Evolutionary conservation across 2,888 invertebrate species (phyloP), one percentile per base, ranked within the genome.

Genomic region (Polydrusus cervinus): DNA sequence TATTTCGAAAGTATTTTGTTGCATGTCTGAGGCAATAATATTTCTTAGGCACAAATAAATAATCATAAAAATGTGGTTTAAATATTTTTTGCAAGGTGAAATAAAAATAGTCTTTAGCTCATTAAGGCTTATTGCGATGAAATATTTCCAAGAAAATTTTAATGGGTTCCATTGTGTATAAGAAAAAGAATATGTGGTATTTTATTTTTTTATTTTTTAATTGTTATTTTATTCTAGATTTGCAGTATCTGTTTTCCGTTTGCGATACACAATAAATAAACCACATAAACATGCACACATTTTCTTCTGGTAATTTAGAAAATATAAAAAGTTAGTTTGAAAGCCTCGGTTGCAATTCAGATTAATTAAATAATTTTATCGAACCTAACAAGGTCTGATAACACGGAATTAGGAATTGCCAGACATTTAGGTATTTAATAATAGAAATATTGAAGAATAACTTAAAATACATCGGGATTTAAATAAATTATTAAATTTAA

Each of bases 131-230:
- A 83, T 82, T 82, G 79, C 79, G 78, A 76, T 79, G 79, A 78
- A 80, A 79, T 79, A 80, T 80, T 82, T 81, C 82, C 80, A 80
- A 81, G 83, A 83, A 83, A 81, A 82, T 82, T 83, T 83, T 83
- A 80, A 81, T 82, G 81, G 76, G 77, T 79, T 81, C 80, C 82
- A 83, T 83, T 83, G 83, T 84, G 81, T 82, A 82, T 81, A 81
- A 81, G 82, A 80, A 82, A 83, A 61, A 67, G 75, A 66, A 71
- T 66, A 74, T 74, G 65, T 69, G 74, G 74, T 14, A 61, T 45
- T 74, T 70, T 45, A 51, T 70, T 70, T n/a, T 70, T 74, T 70
- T 16, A n/a, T 14, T 43, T 74, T 67, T 70, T 70, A 74, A 74
- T 70, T 74, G 70, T 66, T 70, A 74, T 74, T 74, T 74, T 74